These are phyloP conservation scores for Alosa sapidissima DNA, from an alignment of 2,797 vertebrate genomes.

Conservation along the genomic window DNA sequence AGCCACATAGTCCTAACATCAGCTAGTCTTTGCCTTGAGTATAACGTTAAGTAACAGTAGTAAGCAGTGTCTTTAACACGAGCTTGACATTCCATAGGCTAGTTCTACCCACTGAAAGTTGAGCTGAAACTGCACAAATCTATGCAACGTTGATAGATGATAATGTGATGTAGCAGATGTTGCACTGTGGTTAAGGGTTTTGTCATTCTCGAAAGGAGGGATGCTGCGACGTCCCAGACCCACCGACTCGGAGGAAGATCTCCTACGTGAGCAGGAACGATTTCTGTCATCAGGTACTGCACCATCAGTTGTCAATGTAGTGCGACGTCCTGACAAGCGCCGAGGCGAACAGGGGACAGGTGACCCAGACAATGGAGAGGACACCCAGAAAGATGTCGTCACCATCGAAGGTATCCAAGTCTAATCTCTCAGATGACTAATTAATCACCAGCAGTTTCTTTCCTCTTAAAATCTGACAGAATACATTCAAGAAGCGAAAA, in stretches of 20 bases:
- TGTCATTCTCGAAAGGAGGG: slow-evolving; percentile 1
- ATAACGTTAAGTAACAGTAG: not conserved
- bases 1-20: not conserved
- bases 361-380: slow-evolving; percentile 16
- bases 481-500: not conserved
- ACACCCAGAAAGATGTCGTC: slow-evolving; percentile 81
- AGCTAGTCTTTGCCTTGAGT: not conserved
- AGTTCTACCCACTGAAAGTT: not conserved
- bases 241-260: slow-evolving; percentile 88
- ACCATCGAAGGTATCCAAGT: slow-evolving; percentile 76
- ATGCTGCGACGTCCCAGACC: slow-evolving; percentile 92
- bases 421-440: not conserved
- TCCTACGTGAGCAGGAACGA: slow-evolving; percentile 85
- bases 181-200: not conserved
- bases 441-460: not conserved
- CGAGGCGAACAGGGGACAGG: slow-evolving; percentile 64
- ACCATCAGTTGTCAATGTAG: slow-evolving; percentile 77
- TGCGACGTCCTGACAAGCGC: slow-evolving; percentile 87
- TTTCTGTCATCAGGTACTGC: slow-evolving; percentile 80
- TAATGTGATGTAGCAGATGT: not conserved
- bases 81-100: not conserved
- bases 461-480: not conserved
- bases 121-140: not conserved
- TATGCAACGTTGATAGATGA: not conserved
- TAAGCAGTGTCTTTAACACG: not conserved